These are phyloP conservation scores for Gavialis gangeticus DNA, from an alignment of 2,113 vertebrate genomes.

Conservation along the genomic window DNA sequence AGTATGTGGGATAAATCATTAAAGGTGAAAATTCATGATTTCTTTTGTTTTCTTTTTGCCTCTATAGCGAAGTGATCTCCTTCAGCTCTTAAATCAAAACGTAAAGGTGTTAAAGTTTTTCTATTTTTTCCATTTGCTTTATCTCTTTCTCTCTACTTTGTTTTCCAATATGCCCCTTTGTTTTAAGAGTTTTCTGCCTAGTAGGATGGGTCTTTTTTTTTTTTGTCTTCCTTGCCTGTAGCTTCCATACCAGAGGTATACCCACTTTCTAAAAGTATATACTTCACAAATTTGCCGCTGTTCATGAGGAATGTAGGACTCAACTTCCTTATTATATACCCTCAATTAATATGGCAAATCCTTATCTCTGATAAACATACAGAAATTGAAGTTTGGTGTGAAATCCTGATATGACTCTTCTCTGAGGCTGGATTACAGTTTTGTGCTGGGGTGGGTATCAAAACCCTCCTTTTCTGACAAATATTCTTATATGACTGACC, in stretches of 20 bases:
- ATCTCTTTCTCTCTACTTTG: neutral
- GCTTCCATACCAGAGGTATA: neutral
- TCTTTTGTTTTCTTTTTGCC: neutral
- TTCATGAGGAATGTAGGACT: neutral
- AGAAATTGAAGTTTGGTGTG: neutral
- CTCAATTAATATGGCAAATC: accelerated
- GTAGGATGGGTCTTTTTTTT: neutral
- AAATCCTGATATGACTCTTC: neutral
- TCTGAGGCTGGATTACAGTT: neutral
- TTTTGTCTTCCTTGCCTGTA: neutral
- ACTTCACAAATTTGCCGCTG: neutral
- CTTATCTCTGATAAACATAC: neutral
- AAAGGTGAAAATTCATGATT: neutral
- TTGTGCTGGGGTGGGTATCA: neutral
- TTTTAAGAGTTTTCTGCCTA: neutral
- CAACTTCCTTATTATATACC: neutral
- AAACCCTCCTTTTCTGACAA: neutral
- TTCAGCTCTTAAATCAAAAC: too few relatives aligned
- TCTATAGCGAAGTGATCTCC: neutral
- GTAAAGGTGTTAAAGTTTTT: neutral
- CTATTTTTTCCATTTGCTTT: neutral
- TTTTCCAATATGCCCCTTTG: neutral
- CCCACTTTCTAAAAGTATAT: neutral
- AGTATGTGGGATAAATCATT: neutral
- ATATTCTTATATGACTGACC: neutral